Evolutionary conservation across 1,140 invertebrate species (phyloP), one percentile per base, ranked within the genome.

Genomic region (Zaprionus taronus): DNA sequence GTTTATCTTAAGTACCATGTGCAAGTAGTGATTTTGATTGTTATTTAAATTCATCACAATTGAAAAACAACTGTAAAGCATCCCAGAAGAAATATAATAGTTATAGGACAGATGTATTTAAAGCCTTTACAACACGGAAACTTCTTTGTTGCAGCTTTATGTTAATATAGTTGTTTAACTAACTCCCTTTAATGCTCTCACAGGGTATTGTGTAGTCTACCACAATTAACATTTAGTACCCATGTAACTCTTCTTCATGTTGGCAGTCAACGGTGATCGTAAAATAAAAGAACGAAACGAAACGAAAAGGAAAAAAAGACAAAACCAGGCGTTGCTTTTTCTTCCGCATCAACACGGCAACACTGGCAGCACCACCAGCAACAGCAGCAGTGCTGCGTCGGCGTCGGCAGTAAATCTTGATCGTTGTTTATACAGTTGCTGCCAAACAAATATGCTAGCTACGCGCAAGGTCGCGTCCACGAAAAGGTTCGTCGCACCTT

Each of bases 361-460:
- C 73, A 68, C 17, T 63, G 70, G 44, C 58, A 71, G 57, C 80
- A 72, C 12, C 55, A 41, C 2, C 75, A 75, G 47, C 36, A 31
- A n/a, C 74, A 61, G 31, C 31, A 31, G 9, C 7, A 11, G 9
- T 11, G 9, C 31, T 11, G 9, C 31, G 26, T 28, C 36, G 60
- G 51, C 64, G 64, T 44, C 57, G 41, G 66, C 61, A 55, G 71
- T 68, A 78, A 68, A 62, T 67, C 64, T 76, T 80, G 69, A 66
- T 44, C 66, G 72, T 38, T 89, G 79, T 89, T 89, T 83, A 81
- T 72, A 84, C 84, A 89, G 85, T 90, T 89, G 84, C 69, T 69
- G 79, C 55, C 73, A 74, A 87, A 72, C 80, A 81, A 87, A 78
- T 69, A 79, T 77, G 72, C 72, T 47, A 76, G 68, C 41, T 47